phyloP scores from a whole-genome alignment of 2,113 vertebrate genomes.

The Nipponia nippon region DNA sequence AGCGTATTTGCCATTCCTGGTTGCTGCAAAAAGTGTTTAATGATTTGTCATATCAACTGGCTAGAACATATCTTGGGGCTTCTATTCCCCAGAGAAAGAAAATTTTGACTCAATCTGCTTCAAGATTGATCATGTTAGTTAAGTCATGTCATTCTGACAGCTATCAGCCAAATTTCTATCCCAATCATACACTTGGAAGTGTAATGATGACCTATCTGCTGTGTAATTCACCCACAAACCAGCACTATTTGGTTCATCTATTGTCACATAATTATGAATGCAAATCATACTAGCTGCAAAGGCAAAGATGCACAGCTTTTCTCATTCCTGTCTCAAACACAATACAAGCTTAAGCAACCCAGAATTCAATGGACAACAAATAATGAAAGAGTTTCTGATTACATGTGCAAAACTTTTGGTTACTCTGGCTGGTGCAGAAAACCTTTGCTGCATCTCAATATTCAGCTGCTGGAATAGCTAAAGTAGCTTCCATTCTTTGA shows the following conservation, averaged over 20 bases:
- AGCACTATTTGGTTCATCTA: neutral
- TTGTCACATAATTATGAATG: neutral
- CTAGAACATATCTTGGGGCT: neutral
- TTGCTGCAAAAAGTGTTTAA: neutral
- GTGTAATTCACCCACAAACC: neutral
- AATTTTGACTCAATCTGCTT: neutral
- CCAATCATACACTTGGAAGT: neutral
- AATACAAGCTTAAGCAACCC: neutral
- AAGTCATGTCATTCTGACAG: neutral
- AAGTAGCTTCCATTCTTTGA: neutral
- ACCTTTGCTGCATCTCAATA: neutral
- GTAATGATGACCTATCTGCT: neutral
- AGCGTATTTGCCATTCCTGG: neutral
- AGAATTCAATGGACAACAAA: neutral
- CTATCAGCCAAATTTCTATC: neutral
- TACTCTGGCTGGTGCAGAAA: neutral
- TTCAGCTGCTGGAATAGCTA: neutral
- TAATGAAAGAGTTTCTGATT: neutral
- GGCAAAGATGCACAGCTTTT: neutral
- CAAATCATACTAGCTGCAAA: neutral
- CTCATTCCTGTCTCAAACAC: neutral
- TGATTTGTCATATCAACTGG: neutral
- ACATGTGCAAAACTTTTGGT: neutral
- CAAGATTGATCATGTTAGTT: neutral
- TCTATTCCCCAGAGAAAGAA: neutral